A percentile compares a stretch with the other conserved stretches of the same genome.
These are phyloP conservation scores for Phaonia tiefii DNA, from an alignment of 2,888 invertebrate genomes.

Conservation along the genomic window DNA sequence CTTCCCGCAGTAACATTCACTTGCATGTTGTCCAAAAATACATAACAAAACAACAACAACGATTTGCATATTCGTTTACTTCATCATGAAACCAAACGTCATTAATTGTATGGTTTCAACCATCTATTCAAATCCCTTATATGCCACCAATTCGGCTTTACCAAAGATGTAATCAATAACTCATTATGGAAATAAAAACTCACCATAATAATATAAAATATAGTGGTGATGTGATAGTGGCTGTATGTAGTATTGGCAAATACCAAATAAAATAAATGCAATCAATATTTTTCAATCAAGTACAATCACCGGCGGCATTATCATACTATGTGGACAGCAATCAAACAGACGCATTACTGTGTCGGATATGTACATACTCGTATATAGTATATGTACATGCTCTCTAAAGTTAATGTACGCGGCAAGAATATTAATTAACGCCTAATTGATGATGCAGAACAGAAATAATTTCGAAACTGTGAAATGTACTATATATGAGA, in stretches of 20 bases:
- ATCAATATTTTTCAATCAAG: conserved; percentile 52
- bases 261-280: conserved; percentile 31
- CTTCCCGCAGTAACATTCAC: no score
- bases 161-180: conserved; percentile 5
- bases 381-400: background rate
- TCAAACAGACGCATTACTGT: background rate
- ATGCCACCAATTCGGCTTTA: background rate
- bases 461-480: conserved; percentile 22
- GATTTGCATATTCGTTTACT: no score
- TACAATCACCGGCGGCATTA: conserved; percentile 11
- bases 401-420: background rate
- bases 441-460: conserved; percentile 29
- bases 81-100: no score
- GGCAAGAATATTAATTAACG: conserved; percentile 28
- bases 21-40: no score
- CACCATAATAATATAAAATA: background rate
- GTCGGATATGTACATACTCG: background rate
- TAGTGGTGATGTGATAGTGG: conserved; percentile 8
- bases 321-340: background rate
- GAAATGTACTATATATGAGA: conserved; percentile 4
- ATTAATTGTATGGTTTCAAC: no score
- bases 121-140: background rate
- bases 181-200: background rate
- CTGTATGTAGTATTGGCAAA: background rate
- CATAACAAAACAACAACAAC: no score